Evolutionary conservation across 2,797 vertebrate species (phyloP).

Genomic region (Podarcis lilfordi): DNA sequence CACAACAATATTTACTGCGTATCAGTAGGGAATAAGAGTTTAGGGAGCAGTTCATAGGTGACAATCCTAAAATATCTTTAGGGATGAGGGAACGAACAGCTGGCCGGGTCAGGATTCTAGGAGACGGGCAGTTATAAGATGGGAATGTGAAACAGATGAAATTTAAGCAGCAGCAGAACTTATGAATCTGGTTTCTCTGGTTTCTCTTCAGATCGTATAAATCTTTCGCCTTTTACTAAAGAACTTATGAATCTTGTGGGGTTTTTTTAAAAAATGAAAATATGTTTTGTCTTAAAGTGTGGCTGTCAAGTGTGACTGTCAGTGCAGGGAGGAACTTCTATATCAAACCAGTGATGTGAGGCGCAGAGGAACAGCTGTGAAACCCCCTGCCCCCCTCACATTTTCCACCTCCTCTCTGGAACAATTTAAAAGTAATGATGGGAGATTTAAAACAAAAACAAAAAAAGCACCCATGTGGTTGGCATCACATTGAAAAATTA

Average conservation of each 20-base stretch:
- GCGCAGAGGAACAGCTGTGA: background rate
- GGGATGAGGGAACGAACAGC: background rate
- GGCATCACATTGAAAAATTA: background rate
- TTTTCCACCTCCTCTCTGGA: background rate
- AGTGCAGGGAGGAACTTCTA: background rate
- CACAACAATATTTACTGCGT: background rate
- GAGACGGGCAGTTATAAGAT: background rate
- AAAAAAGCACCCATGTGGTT: too few species aligned
- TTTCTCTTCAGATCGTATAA: too few species aligned
- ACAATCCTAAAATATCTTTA: background rate
- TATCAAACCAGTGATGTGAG: background rate
- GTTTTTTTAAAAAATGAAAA: background rate
- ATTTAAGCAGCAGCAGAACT: background rate
- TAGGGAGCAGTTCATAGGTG: background rate
- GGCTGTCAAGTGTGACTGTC: background rate
- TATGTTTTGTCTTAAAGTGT: slow-evolving; percentile 2
- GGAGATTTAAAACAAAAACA: background rate
- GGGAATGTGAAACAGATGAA: background rate
- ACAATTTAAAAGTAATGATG: slow-evolving; percentile 11
- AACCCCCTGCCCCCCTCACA: background rate
- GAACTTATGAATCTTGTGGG: background rate
- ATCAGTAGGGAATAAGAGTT: background rate
- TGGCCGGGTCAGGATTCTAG: background rate
- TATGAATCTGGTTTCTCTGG: too few species aligned
- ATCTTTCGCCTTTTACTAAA: too few species aligned